Evolutionary conservation across 2,113 vertebrate genomes (phyloP).

Genomic region (Dasyornis broadbenti): DNA sequence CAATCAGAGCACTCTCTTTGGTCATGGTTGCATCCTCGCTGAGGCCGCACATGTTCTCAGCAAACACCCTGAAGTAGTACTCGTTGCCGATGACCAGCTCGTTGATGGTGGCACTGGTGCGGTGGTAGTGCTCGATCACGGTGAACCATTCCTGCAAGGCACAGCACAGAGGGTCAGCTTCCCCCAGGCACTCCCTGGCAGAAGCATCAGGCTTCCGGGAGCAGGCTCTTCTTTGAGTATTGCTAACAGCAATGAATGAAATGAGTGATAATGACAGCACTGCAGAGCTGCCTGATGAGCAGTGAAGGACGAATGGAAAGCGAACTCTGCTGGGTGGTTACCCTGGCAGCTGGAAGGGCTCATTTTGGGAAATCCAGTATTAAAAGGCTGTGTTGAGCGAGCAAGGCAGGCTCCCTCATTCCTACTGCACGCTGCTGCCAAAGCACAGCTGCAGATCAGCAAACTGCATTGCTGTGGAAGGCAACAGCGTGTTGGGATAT

Average conservation of each 20-base stretch:
- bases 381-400: neutral
- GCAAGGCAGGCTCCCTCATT: neutral
- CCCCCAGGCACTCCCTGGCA: neutral
- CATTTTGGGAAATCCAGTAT: neutral
- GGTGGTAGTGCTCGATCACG: conserved; percentile 91
- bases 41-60: conserved; percentile 95
- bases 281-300: neutral
- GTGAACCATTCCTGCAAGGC: conserved; percentile 80
- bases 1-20: conserved; percentile 89
- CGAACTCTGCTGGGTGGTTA: neutral
- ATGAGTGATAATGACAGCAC: neutral
- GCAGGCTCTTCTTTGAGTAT: neutral
- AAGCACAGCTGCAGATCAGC: neutral
- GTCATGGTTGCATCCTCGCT: conserved; percentile 90
- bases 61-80: conserved; percentile 92
- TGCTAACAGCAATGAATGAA: neutral
- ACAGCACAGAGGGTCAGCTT: neutral
- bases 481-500: neutral
- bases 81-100: conserved; percentile 95
- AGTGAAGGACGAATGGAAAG: neutral
- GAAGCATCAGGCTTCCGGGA: neutral
- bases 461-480: neutral
- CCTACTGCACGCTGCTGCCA: neutral
- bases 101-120: conserved; percentile 87
- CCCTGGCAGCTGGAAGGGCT: neutral